phyloP scores from a whole-genome alignment of 2,797 vertebrate species.

The Scolopax rusticola region DNA sequence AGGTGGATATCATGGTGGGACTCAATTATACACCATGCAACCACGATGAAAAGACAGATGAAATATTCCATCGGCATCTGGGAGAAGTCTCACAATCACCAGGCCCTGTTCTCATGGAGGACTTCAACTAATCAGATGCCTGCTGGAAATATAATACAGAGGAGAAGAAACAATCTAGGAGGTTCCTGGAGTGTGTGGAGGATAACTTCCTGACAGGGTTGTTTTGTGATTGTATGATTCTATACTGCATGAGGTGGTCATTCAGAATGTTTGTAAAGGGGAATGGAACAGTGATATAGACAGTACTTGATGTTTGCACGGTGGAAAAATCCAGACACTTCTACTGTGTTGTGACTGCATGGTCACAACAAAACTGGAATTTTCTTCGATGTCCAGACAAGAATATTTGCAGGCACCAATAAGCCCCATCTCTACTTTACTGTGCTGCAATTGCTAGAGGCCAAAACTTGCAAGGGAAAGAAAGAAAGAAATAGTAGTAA shows the following conservation, averaged over 20 bases:
- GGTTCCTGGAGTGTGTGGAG: too few relatives aligned
- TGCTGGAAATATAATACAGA: background rate
- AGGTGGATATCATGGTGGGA: background rate
- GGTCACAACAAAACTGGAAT: background rate
- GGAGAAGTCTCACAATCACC: background rate
- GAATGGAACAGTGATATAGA: background rate
- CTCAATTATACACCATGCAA: background rate
- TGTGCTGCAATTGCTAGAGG: background rate
- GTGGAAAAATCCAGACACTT: background rate
- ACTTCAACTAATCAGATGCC: background rate
- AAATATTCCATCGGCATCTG: background rate
- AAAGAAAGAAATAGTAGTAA: background rate
- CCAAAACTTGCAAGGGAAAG: background rate
- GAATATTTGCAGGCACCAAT: background rate
- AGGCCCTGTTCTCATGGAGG: background rate
- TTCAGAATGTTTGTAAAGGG: background rate
- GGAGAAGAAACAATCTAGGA: background rate
- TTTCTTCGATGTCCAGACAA: background rate
- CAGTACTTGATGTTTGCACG: background rate
- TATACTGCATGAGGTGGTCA: fast-evolving
- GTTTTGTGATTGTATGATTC: background rate
- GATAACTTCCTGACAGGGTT: background rate
- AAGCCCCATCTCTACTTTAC: background rate
- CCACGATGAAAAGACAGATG: background rate
- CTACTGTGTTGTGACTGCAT: fast-evolving